These are phyloP conservation scores for Ernsta delagoae DNA, from an alignment of 2,888 invertebrate species.

Conservation along the genomic window DNA sequence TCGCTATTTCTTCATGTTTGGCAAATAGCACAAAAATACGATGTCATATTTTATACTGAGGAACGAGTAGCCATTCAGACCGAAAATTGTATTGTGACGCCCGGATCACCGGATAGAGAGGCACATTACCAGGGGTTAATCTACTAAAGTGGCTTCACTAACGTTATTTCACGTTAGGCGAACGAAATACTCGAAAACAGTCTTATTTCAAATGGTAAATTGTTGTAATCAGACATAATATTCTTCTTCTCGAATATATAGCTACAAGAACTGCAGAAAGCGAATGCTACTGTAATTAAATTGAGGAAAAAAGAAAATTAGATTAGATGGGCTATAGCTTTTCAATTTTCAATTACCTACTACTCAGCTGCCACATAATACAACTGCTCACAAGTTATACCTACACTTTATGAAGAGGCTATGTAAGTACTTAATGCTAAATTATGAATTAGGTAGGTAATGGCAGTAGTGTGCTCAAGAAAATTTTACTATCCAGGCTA, in stretches of 20 bases:
- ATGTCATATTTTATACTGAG: no score
- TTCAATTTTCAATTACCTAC: no score
- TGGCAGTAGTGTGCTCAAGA: no score
- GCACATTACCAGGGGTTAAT: conserved; percentile 23
- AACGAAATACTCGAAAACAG: background rate
- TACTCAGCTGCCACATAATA: no score
- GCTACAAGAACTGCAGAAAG: background rate
- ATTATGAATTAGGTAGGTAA: no score
- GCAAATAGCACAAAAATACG: no score
- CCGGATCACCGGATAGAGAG: conserved; percentile 1
- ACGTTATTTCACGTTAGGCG: conserved; percentile 14
- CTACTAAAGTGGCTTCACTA: conserved; percentile 24
- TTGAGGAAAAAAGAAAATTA: no score
- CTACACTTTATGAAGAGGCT: no score
- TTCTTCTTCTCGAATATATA: background rate
- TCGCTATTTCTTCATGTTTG: background rate
- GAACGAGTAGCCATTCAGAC: conserved; percentile 6
- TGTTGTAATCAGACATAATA: background rate
- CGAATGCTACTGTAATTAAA: background rate
- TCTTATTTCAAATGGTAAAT: background rate
- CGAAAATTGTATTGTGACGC: conserved; percentile 8
- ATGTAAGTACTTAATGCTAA: no score
- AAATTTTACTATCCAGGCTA: no score
- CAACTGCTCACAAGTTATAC: no score
- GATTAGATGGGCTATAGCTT: no score